Percentiles rank a stretch among this genome's conserved stretches.
These are phyloP conservation scores for Scomberomorus guttatus DNA, from an alignment of 2,797 vertebrate genomes.

Conservation along the genomic window DNA sequence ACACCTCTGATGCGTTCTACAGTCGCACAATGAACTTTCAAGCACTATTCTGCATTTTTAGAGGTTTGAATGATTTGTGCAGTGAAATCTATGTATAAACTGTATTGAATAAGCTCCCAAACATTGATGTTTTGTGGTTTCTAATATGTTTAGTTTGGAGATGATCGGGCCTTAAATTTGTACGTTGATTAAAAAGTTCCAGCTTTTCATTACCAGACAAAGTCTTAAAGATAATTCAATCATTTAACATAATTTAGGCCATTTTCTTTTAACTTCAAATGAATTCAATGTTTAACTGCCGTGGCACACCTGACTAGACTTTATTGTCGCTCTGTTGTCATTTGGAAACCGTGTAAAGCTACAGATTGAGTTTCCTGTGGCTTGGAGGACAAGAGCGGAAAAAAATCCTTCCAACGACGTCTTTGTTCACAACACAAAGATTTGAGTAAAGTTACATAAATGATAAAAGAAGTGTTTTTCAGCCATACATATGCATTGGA, in stretches of 20 bases:
- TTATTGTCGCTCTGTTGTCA: background rate
- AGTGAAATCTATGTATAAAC: background rate
- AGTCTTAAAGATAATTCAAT: background rate
- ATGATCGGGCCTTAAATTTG: background rate
- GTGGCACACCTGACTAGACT: background rate
- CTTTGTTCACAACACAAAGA: constrained; percentile 46
- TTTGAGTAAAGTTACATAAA: constrained; percentile 35
- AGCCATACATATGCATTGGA: constrained; percentile 4
- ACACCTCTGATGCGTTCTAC: background rate
- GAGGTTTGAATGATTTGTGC: background rate
- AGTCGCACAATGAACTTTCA: background rate
- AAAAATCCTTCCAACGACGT: background rate
- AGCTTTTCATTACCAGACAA: background rate
- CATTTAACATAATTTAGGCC: background rate
- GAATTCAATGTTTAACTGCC: background rate
- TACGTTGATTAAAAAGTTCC: background rate
- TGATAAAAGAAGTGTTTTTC: constrained; percentile 21
- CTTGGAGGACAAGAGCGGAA: constrained; percentile 2
- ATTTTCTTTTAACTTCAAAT: background rate
- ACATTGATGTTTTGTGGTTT: background rate
- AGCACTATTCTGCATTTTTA: background rate
- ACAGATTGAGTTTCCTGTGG: background rate
- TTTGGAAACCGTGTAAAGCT: background rate
- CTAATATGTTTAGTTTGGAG: background rate
- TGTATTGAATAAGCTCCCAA: background rate